Conservation (phyloP, 2,113 vertebrate species). For the Felis chaus region DNA sequence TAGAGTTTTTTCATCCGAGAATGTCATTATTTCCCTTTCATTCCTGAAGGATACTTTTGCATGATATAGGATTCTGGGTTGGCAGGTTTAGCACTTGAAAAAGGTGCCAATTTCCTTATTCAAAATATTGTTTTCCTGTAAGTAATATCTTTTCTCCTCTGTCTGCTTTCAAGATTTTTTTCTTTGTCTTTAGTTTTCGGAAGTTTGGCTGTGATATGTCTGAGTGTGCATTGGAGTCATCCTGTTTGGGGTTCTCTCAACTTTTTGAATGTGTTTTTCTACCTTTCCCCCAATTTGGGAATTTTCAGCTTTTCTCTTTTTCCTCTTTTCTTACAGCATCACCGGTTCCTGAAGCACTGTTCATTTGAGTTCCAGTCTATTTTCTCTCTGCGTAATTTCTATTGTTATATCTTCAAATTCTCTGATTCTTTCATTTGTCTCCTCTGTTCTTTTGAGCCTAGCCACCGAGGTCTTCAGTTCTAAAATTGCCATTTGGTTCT, state of each 20-base stretch:
- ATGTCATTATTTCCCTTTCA: neutral
- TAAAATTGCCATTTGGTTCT: constrained; percentile 24
- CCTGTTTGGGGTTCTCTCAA: neutral
- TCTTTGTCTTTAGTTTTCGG: constrained; percentile 34
- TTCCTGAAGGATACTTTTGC: constrained; percentile 28
- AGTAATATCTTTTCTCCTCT: neutral
- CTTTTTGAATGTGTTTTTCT: constrained; percentile 26
- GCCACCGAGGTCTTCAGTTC: neutral
- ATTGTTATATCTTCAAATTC: neutral
- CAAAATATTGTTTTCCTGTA: neutral
- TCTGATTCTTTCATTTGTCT: neutral
- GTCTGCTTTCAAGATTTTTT: neutral
- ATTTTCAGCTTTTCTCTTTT: neutral
- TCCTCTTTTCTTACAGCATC: neutral
- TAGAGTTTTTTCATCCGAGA: neutral
- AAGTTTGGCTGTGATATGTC: neutral
- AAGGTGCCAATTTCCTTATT: neutral
- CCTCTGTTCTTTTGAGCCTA: constrained; percentile 7
- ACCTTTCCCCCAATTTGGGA: constrained; percentile 7
- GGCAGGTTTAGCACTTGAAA: neutral
- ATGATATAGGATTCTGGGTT: neutral
- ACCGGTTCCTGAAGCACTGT: neutral
- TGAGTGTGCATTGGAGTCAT: neutral
- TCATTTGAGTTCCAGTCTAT: neutral
- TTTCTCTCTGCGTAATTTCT: constrained; percentile 24